Percentiles rank a stretch among this genome's conserved stretches.
phyloP scores from a whole-genome alignment of 2,113 vertebrate species.

The Prietella phreatophila region DNA sequence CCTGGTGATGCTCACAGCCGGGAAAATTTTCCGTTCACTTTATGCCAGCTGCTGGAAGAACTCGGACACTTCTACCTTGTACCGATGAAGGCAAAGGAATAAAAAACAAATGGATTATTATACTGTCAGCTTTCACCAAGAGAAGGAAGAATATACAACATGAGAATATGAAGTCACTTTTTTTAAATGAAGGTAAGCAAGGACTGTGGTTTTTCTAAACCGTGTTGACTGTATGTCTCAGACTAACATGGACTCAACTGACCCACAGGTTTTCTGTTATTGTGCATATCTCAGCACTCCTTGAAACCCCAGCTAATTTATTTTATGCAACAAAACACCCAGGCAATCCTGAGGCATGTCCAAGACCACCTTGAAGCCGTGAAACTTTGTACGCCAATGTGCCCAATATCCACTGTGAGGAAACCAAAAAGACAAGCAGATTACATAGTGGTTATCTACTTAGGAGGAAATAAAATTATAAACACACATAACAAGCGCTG shows the following conservation, averaged over 20 bases:
- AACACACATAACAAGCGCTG: slow-evolving; percentile 29
- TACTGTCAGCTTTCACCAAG: not conserved
- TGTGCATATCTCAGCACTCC: slow-evolving; percentile 64
- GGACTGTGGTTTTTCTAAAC: slow-evolving; percentile 20
- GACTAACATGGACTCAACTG: slow-evolving; percentile 45
- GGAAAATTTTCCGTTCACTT: slow-evolving; percentile 67
- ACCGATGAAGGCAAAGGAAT: not conserved
- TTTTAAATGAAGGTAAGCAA: slow-evolving; percentile 3
- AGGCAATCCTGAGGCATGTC: slow-evolving; percentile 78
- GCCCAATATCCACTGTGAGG: slow-evolving; percentile 30
- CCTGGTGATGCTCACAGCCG: slow-evolving; percentile 68
- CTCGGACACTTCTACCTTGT: not conserved
- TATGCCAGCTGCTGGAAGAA: slow-evolving; percentile 58
- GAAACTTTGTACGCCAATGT: slow-evolving; percentile 15
- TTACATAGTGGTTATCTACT: slow-evolving; percentile 28
- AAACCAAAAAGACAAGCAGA: slow-evolving; percentile 45
- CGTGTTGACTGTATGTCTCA: slow-evolving; percentile 28
- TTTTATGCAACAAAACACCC: slow-evolving; percentile 84
- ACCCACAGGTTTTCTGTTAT: slow-evolving; percentile 68
- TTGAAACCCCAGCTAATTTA: slow-evolving; percentile 84
- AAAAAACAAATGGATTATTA: not conserved
- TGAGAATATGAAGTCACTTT: not conserved
- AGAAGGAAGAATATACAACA: not conserved
- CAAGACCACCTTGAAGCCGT: slow-evolving; percentile 83
- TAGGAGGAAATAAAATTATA: slow-evolving; percentile 36